phyloP scores from a whole-genome alignment of 2,797 vertebrate species.

The Epinephelus coioides region DNA sequence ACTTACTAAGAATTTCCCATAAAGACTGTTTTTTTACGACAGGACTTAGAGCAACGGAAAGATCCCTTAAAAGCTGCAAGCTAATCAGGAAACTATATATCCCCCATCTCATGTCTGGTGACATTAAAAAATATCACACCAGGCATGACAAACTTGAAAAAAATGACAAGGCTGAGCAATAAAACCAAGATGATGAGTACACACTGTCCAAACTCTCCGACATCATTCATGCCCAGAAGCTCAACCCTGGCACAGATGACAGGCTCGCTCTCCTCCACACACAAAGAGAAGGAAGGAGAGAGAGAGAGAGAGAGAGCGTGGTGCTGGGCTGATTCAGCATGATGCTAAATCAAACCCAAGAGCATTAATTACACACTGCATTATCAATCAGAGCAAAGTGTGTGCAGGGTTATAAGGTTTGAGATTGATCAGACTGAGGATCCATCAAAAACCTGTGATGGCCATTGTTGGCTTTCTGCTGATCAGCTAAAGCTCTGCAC shows the following conservation, averaged over 20 bases:
- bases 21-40: slow-evolving; percentile 50
- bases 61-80: slow-evolving; percentile 46
- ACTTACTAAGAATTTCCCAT: slow-evolving; percentile 43
- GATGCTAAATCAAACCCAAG: slow-evolving; percentile 81
- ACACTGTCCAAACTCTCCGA: slow-evolving; percentile 64
- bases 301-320: slow-evolving; percentile 20
- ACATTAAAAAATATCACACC: slow-evolving; percentile 41
- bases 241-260: slow-evolving; percentile 60
- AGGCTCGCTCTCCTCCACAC: slow-evolving; percentile 32
- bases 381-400: slow-evolving; percentile 83
- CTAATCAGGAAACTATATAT: slow-evolving; percentile 40
- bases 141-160: slow-evolving; percentile 36
- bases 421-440: slow-evolving; percentile 78
- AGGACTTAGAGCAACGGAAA: slow-evolving; percentile 22
- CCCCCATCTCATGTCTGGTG: slow-evolving; percentile 28
- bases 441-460: slow-evolving; percentile 80
- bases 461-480: slow-evolving; percentile 83
- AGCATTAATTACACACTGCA: slow-evolving; percentile 82
- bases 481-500: slow-evolving; percentile 80
- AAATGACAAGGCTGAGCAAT: slow-evolving; percentile 48
- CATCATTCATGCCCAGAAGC: slow-evolving; percentile 67
- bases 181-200: slow-evolving; percentile 71
- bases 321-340: slow-evolving; percentile 83
- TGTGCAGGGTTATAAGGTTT: slow-evolving; percentile 68
- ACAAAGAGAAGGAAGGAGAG: slow-evolving; percentile 4